Evolutionary conservation across 2,888 invertebrate species (phyloP).

Genomic region (Papilio demoleus): DNA sequence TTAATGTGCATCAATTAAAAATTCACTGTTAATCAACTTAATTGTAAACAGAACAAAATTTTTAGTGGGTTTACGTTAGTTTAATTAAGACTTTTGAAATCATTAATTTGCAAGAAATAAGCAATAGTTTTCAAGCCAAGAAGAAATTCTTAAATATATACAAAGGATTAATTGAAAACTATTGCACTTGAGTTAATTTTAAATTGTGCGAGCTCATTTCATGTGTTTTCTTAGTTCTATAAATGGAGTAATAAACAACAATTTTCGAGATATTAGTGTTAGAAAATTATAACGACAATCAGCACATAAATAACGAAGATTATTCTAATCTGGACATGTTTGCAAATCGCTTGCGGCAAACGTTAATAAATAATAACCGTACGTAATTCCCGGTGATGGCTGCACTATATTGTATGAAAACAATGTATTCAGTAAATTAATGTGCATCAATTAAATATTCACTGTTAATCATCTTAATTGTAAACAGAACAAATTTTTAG

Average conservation of each 20-base stretch:
- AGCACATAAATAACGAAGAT: slow-evolving; percentile 23
- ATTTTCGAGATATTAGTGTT: slow-evolving; percentile 2
- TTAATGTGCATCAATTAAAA: slow-evolving; percentile 1
- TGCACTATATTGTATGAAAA: slow-evolving; percentile 3
- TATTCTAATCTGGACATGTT: slow-evolving; percentile 23
- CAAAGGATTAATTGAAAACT: too few relatives aligned
- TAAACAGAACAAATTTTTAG: too few relatives aligned
- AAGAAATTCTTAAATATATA: too few relatives aligned
- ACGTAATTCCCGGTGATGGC: slow-evolving; percentile 11
- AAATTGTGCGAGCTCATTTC: neutral
- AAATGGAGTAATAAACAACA: neutral
- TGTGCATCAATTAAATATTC: slow-evolving; percentile 3
- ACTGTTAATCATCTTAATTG: neutral
- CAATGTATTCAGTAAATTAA: slow-evolving; percentile 6
- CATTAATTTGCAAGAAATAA: too few relatives aligned
- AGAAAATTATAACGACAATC: slow-evolving; percentile 14
- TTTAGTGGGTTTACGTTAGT: too few relatives aligned
- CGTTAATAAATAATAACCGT: slow-evolving; percentile 18
- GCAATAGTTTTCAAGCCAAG: too few relatives aligned
- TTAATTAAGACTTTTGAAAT: neutral
- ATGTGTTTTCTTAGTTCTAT: neutral
- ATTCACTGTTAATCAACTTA: neutral
- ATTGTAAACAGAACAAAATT: neutral
- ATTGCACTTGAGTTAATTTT: too few relatives aligned
- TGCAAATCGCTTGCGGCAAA: slow-evolving; percentile 19